A percentile compares a stretch with the other conserved stretches of the same genome.
phyloP scores from a whole-genome alignment of 1,140 invertebrate species.

The Chlorops oryzae region DNA sequence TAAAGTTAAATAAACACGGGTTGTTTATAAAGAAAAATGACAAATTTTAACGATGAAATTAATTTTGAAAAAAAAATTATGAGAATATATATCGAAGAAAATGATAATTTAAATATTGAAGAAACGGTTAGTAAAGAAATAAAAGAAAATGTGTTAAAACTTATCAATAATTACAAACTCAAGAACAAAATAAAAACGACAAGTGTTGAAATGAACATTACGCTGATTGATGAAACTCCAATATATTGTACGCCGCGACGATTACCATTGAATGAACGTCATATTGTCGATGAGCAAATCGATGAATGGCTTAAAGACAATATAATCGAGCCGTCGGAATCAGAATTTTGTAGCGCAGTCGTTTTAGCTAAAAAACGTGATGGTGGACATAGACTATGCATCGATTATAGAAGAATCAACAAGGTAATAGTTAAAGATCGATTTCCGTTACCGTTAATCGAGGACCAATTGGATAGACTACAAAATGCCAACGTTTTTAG shows the following conservation, averaged over 20 bases:
- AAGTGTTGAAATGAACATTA: slow-evolving; percentile 9
- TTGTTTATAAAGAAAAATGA: background rate
- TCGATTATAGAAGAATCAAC: slow-evolving; percentile 22
- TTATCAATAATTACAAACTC: no score
- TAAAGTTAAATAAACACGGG: background rate
- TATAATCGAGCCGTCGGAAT: slow-evolving; percentile 21
- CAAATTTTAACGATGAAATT: slow-evolving; percentile 4
- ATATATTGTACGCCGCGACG: slow-evolving; percentile 4
- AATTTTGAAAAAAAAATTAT: slow-evolving; percentile 15
- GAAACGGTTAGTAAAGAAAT: no score
- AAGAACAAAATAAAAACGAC: background rate
- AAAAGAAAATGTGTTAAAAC: no score
- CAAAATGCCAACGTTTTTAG: slow-evolving; percentile 36
- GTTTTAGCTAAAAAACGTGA: slow-evolving; percentile 25
- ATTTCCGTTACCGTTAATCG: slow-evolving; percentile 6
- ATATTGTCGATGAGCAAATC: slow-evolving; percentile 16
- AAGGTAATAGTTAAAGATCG: slow-evolving; percentile 9
- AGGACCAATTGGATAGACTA: slow-evolving; percentile 10
- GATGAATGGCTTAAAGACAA: slow-evolving; percentile 24
- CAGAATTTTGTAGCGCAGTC: slow-evolving; percentile 20
- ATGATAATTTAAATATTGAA: no score
- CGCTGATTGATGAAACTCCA: slow-evolving; percentile 3
- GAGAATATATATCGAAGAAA: background rate
- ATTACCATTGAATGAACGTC: slow-evolving; percentile 5
- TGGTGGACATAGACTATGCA: no score